A percentile compares a stretch with the other conserved stretches of the same genome.
Conservation (phyloP, 2,888 invertebrate genomes). For the Calameuta idolon region DNA sequence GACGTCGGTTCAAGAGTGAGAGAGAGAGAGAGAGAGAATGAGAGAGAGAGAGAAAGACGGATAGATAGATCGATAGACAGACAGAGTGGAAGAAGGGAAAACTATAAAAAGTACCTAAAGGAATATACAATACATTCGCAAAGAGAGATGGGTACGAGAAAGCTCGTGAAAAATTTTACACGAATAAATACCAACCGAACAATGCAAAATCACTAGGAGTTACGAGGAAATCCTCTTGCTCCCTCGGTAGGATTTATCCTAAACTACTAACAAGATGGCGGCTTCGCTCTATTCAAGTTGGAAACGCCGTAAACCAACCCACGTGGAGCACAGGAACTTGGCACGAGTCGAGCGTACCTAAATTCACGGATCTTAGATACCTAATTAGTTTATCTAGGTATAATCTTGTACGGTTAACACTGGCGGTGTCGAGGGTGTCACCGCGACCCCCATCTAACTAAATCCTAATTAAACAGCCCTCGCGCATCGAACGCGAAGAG, state of each 20-base stretch:
- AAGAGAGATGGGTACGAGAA: neutral
- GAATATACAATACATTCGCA: neutral
- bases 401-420: constrained; percentile 54
- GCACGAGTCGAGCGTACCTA: constrained; percentile 24
- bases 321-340: neutral
- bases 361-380: constrained; percentile 45
- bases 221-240: no score
- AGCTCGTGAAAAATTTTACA: neutral
- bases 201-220: no score
- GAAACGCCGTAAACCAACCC: no score
- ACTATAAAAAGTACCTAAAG: neutral
- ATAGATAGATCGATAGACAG: neutral
- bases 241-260: no score
- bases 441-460: constrained; percentile 47
- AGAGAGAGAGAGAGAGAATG: constrained; percentile 17
- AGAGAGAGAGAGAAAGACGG: constrained; percentile 12
- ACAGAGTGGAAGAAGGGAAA: neutral
- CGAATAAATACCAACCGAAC: no score
- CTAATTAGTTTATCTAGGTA: constrained; percentile 57
- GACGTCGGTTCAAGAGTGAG: neutral
- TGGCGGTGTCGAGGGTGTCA: constrained; percentile 26
- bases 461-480: constrained; percentile 58
- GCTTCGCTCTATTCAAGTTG: no score
- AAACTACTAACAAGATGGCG: no score
- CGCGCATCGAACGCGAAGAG: constrained; percentile 36